Base-by-base conservation (phyloP, 1,140 invertebrate species). In the Meloidogyne chitwoodi region DNA sequence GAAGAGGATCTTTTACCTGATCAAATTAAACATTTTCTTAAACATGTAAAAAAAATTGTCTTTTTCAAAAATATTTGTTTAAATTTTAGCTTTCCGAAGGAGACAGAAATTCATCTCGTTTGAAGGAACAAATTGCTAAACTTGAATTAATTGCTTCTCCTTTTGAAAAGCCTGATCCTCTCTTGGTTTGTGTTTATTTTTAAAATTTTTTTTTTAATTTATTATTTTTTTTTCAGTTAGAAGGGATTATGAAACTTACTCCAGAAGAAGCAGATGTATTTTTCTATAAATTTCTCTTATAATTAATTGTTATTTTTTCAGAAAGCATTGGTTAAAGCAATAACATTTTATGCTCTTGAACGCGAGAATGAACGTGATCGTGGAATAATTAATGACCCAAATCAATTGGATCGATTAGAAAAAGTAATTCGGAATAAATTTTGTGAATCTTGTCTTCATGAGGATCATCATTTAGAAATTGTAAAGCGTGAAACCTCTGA, bases 91-190 rank as follows among this genome's bases (percentile, higher is more conserved):
- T 76, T 16, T 76, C 75, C 8, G 75, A 76, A 44, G 67, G 31
- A 16, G 75, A 69, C 24, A 76, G 74, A 74, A 61, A 69, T 24
- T 26, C 68, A 1, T 41, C 68, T n/a, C 67, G 75, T 27, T 38
- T 76, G 48, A 76, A 76, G 26, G 41, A 68, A 41, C 67, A 68
- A 22, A 48, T 68, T 73, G 68, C 75, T 14, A 68, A 76, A 44
- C 61, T 76, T 64, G 75, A 76, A 38, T 68, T 76, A 44, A 63
- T 76, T n/a, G 75, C 75, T 63, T 76, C 75, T 22, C 75, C 75
- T 10, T 68, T 76, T 38, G 75, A 76, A 61, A 76, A 67, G 11
- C n/a, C 26, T 11, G 75, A 76, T 64, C 65, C 68, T 22, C 56
- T 73, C 8, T 26, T 76, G 48, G 48, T 56, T 56, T 16, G 16